phyloP scores from a whole-genome alignment of 2,797 vertebrate species.

The Schizopygopsis malacanthus region DNA sequence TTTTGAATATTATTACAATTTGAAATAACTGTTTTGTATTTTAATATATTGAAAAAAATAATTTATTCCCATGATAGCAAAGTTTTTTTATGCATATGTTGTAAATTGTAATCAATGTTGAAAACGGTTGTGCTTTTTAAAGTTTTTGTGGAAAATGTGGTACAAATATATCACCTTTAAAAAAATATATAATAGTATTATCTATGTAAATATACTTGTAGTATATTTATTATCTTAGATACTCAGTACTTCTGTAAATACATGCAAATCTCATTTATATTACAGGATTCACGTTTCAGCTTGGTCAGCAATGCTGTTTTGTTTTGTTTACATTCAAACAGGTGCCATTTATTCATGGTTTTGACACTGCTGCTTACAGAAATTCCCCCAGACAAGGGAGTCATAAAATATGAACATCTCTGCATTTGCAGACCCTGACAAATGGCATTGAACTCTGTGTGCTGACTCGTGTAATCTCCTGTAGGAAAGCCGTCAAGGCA shows the following conservation, averaged over 20 bases:
- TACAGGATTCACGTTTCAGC: background rate
- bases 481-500: slow-evolving; percentile 44
- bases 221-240: background rate
- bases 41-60: rapidly evolving
- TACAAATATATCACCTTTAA: no score
- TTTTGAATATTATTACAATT: background rate
- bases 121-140: background rate
- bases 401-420: slow-evolving; percentile 45
- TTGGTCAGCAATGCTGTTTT: background rate
- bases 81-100: no score
- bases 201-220: background rate
- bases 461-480: slow-evolving; percentile 56
- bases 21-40: background rate
- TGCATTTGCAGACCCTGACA: slow-evolving; percentile 45
- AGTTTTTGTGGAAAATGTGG: background rate
- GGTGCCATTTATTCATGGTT: background rate
- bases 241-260: background rate
- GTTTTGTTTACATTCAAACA: background rate
- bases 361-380: slow-evolving; percentile 5
- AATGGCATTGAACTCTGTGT: slow-evolving; percentile 49
- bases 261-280: background rate
- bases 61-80: background rate
- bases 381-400: slow-evolving; percentile 29
- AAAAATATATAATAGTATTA: background rate
- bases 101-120: background rate